Evolutionary conservation across 2,113 vertebrate genomes (phyloP).

Genomic region (Turdus rufiventris): DNA sequence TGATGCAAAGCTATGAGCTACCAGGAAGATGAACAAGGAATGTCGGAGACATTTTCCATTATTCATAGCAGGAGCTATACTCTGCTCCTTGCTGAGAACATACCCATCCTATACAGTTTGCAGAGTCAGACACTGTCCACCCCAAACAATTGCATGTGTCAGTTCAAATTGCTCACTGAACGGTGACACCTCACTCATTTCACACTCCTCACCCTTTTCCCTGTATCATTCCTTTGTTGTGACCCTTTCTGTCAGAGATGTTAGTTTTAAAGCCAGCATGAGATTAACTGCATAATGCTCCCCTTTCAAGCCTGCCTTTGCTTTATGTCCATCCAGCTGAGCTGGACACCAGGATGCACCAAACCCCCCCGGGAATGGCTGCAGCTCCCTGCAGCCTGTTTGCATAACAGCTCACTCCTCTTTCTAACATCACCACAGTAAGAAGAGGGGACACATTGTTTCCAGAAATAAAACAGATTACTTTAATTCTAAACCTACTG

Average conservation of each 20-base stretch:
- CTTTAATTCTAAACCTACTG: constrained; percentile 24
- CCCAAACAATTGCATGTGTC: background rate
- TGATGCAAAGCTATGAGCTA: background rate
- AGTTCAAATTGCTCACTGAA: background rate
- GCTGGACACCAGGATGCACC: background rate
- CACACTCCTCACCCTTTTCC: background rate
- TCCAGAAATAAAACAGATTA: constrained; percentile 55
- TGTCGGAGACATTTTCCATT: background rate
- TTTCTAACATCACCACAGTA: background rate
- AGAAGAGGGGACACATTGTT: constrained; percentile 1
- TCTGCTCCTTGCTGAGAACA: background rate
- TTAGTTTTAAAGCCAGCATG: constrained; percentile 9
- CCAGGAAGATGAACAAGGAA: background rate
- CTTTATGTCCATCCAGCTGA: background rate
- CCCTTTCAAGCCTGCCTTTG: constrained; percentile 17
- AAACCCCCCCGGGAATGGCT: background rate
- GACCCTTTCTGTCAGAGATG: background rate
- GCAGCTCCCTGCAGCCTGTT: background rate
- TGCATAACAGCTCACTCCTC: background rate
- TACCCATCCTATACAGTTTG: background rate
- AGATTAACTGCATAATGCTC: background rate
- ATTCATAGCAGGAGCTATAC: background rate
- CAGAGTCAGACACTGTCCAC: background rate
- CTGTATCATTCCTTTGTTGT: background rate
- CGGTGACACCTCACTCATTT: background rate